These are phyloP conservation scores for Thaleichthys pacificus DNA, from an alignment of 2,797 vertebrate species.

Conservation along the genomic window DNA sequence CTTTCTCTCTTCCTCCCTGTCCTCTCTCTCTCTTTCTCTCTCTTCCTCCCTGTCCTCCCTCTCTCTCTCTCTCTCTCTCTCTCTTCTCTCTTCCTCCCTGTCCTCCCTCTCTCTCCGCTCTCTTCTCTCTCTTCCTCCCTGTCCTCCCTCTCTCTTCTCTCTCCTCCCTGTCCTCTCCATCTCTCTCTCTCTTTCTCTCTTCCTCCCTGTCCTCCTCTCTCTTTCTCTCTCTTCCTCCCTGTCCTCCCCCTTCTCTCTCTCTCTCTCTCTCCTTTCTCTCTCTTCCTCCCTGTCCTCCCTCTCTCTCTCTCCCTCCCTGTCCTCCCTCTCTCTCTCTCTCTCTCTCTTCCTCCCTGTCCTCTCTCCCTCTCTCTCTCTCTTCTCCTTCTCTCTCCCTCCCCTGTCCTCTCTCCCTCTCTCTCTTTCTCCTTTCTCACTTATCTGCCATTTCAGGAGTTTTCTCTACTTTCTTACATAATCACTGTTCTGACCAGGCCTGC, in stretches of 20 bases:
- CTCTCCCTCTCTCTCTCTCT: not conserved
- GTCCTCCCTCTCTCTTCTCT: no score
- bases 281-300: not conserved
- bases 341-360: not conserved
- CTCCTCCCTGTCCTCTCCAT: not conserved
- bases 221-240: not conserved
- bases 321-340: not conserved
- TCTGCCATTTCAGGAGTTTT: no score
- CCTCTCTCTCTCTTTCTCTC: no score
- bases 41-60: not conserved
- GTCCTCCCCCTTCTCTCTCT: not conserved
- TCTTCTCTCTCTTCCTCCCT: no score
- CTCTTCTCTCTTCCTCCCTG: no score
- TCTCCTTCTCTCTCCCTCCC: not conserved
- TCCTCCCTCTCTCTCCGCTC: not conserved
- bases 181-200: not conserved
- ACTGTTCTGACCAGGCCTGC: no score
- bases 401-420: not conserved
- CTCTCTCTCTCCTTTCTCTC: no score
- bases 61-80: not conserved
- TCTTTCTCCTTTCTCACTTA: not conserved
- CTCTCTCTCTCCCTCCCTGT: no score
- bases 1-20: no score
- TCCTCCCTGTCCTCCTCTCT: not conserved
- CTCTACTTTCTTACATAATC: no score